Percentiles rank a stretch among this genome's conserved stretches.
Conservation (phyloP, 2,797 vertebrate genomes). For the Phalloptychus januarius region DNA sequence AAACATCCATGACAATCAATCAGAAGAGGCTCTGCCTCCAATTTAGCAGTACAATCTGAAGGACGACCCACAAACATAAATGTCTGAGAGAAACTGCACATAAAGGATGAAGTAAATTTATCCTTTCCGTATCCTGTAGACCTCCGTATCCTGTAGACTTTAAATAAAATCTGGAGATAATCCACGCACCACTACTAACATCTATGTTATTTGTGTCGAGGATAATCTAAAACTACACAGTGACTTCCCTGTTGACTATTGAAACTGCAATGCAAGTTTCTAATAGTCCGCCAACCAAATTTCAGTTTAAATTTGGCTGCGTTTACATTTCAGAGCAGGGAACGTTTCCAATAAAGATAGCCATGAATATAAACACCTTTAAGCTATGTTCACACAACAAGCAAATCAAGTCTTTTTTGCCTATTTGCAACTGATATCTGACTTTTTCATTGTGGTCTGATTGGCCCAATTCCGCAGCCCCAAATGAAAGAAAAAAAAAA, state of each 20-base stretch:
- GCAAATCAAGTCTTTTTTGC: too few species aligned
- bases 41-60: background rate
- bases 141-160: too few species aligned
- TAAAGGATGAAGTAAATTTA: too few species aligned
- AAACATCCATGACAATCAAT: constrained; percentile 1
- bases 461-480: too few species aligned
- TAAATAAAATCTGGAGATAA: background rate
- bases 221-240: background rate
- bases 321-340: background rate
- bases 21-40: background rate
- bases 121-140: too few species aligned
- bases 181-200: background rate
- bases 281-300: background rate
- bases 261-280: background rate
- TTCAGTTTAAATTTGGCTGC: background rate
- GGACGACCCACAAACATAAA: background rate
- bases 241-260: background rate
- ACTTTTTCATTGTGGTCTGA: too few species aligned
- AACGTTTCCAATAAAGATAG: background rate
- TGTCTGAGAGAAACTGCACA: background rate
- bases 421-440: too few species aligned
- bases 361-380: background rate
- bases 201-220: background rate
- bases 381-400: too few species aligned
- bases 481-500: too few species aligned